A percentile compares a stretch with the other conserved stretches of the same genome.
Evolutionary conservation across 2,797 vertebrate species (phyloP).

Genomic region (Spizella passerina): DNA sequence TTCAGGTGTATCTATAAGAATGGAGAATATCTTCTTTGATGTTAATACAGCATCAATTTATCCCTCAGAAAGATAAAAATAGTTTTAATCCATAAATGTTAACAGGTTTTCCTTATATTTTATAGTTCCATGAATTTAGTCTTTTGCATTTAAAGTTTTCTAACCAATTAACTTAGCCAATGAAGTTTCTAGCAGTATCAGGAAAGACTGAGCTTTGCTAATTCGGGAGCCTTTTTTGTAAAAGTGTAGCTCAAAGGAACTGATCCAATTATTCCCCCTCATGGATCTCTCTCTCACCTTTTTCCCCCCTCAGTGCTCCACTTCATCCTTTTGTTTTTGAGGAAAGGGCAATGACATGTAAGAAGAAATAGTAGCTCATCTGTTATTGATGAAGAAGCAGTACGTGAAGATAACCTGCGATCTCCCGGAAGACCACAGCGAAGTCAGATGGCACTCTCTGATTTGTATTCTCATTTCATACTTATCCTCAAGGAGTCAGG

Average conservation of each 20-base stretch:
- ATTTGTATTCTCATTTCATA: slow-evolving; percentile 54
- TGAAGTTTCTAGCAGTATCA: not conserved
- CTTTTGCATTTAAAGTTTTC: not conserved
- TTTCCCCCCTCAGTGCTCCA: not conserved
- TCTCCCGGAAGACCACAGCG: slow-evolving; percentile 16
- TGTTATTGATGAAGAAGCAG: slow-evolving; percentile 66
- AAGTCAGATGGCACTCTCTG: slow-evolving; percentile 39
- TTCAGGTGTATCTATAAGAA: not conserved
- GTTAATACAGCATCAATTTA: not conserved
- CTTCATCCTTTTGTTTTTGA: slow-evolving; percentile 41
- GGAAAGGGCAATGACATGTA: slow-evolving; percentile 44
- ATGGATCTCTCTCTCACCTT: not conserved
- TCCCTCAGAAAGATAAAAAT: not conserved
- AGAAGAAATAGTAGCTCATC: slow-evolving; percentile 67
- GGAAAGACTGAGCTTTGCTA: not conserved
- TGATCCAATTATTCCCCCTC: not conserved
- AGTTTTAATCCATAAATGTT: not conserved
- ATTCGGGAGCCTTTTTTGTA: not conserved
- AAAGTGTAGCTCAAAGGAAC: not conserved
- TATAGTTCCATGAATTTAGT: not conserved
- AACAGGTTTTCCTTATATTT: not conserved
- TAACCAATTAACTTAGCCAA: not conserved
- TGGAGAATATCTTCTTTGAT: not conserved
- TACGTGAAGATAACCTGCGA: slow-evolving; percentile 43
- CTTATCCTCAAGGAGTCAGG: slow-evolving; percentile 13